These are phyloP conservation scores for Sparus aurata DNA, from an alignment of 2,797 vertebrate genomes.

Conservation along the genomic window DNA sequence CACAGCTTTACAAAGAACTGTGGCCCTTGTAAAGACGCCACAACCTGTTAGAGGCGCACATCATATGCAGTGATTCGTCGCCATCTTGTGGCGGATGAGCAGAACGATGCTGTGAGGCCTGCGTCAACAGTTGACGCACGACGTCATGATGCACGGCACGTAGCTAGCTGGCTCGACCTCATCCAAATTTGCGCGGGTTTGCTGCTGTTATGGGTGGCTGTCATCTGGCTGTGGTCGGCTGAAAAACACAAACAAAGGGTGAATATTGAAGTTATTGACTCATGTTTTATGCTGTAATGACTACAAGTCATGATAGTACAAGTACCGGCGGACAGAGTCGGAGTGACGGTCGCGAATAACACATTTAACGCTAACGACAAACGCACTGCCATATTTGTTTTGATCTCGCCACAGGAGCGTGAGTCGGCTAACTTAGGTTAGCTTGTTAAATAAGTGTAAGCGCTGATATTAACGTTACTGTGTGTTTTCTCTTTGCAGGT, in stretches of 20 bases:
- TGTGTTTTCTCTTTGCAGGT: neutral
- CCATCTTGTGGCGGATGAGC: conserved; percentile 47
- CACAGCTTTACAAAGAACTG: accelerated
- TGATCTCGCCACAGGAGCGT: neutral
- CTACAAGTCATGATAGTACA: accelerated
- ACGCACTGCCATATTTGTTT: conserved; percentile 61
- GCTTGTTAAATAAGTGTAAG: neutral
- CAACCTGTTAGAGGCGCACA: accelerated
- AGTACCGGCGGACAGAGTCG: accelerated
- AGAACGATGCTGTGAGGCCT: neutral
- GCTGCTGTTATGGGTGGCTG: conserved; percentile 26
- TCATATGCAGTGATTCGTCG: conserved; percentile 37
- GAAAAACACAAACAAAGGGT: conserved; percentile 20
- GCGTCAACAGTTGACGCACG: neutral
- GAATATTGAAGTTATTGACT: neutral
- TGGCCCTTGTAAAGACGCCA: too few species aligned
- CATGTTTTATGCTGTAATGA: accelerated
- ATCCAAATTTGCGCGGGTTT: conserved; percentile 81
- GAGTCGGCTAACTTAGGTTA: accelerated
- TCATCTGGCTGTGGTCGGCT: neutral
- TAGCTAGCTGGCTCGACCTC: accelerated
- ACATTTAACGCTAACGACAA: neutral
- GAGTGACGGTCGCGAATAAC: neutral
- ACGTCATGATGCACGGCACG: conserved; percentile 62
- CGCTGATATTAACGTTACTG: neutral